Conservation (phyloP, 2,888 invertebrate genomes). For the Chorisops tibialis region DNA sequence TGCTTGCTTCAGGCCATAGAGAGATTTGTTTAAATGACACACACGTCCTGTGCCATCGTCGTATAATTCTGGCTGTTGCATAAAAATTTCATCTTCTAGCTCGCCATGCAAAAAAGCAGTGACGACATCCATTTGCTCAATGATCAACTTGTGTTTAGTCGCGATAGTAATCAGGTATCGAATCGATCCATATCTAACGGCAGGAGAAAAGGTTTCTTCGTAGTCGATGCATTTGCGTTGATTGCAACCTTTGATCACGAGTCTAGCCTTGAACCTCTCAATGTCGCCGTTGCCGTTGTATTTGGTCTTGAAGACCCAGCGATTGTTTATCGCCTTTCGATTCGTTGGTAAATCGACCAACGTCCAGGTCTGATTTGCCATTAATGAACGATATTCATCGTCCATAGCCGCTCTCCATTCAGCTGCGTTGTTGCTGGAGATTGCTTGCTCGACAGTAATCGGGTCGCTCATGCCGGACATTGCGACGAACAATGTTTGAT, state of each 20-base stretch:
- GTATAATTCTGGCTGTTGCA: slow-evolving; percentile 35
- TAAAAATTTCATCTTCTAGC: slow-evolving; percentile 32
- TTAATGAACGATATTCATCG: slow-evolving; percentile 34
- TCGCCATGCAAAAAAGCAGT: slow-evolving; percentile 15
- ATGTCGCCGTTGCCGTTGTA: slow-evolving; percentile 11
- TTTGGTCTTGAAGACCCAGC: slow-evolving; percentile 30
- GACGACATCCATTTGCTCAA: slow-evolving; percentile 32
- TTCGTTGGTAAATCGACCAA: slow-evolving; percentile 12
- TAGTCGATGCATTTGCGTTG: slow-evolving; percentile 30
- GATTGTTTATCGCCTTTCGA: slow-evolving; percentile 2
- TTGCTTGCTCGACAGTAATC: slow-evolving; percentile 3
- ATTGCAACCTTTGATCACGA: slow-evolving; percentile 30
- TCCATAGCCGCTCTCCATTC: slow-evolving; percentile 34
- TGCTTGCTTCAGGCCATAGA: slow-evolving; percentile 35
- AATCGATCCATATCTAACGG: slow-evolving; percentile 24
- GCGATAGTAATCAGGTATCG: slow-evolving; percentile 12
- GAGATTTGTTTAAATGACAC: slow-evolving; percentile 30
- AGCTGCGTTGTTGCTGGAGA: not conserved
- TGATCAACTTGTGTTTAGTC: slow-evolving; percentile 5
- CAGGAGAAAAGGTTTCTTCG: slow-evolving; percentile 33
- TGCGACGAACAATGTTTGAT: slow-evolving; percentile 5
- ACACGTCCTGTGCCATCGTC: slow-evolving; percentile 27
- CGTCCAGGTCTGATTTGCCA: slow-evolving; percentile 33
- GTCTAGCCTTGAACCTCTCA: slow-evolving; percentile 22
- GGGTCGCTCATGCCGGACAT: slow-evolving; percentile 10